Evolutionary conservation across 2,797 vertebrate species (phyloP).

Genomic region (Rhincodon typus): DNA sequence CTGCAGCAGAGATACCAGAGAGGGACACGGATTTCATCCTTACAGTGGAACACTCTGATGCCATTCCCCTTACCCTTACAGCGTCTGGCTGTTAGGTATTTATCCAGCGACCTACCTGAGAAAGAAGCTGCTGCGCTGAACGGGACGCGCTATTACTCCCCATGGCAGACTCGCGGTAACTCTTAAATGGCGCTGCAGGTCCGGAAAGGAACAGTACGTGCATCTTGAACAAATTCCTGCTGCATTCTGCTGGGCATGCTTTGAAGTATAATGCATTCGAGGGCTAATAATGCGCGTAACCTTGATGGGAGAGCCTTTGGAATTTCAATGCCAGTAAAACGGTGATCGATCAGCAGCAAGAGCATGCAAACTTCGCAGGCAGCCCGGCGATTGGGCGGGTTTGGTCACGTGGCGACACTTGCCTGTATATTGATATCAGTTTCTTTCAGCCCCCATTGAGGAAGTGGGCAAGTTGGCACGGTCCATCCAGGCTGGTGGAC

Average conservation of each 20-base stretch:
- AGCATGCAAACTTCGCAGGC: constrained; percentile 64
- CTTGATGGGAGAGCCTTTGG: constrained; percentile 75
- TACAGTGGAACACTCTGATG: background rate
- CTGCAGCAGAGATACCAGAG: background rate
- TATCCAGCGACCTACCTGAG: constrained; percentile 7
- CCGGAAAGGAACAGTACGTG: constrained; percentile 38
- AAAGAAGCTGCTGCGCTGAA: background rate
- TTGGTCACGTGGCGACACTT: constrained; percentile 66
- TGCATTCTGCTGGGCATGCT: constrained; percentile 52
- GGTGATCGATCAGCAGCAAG: constrained; percentile 76
- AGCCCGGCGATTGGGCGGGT: constrained; percentile 77
- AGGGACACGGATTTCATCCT: background rate
- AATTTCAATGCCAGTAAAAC: constrained; percentile 92
- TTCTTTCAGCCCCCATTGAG: constrained; percentile 68
- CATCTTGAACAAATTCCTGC: constrained; percentile 50
- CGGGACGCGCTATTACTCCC: background rate
- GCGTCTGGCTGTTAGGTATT: background rate
- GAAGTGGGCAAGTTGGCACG: constrained; percentile 83
- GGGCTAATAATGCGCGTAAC: constrained; percentile 61
- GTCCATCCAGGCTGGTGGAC: constrained; percentile 58
- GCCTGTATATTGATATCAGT: constrained; percentile 84
- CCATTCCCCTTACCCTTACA: background rate
- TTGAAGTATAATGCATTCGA: constrained; percentile 33
- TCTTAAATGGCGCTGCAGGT: constrained; percentile 3
- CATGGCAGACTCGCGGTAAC: background rate